Base-by-base conservation (phyloP, 1,140 invertebrate genomes). In the Drosophila biarmipes region DNA sequence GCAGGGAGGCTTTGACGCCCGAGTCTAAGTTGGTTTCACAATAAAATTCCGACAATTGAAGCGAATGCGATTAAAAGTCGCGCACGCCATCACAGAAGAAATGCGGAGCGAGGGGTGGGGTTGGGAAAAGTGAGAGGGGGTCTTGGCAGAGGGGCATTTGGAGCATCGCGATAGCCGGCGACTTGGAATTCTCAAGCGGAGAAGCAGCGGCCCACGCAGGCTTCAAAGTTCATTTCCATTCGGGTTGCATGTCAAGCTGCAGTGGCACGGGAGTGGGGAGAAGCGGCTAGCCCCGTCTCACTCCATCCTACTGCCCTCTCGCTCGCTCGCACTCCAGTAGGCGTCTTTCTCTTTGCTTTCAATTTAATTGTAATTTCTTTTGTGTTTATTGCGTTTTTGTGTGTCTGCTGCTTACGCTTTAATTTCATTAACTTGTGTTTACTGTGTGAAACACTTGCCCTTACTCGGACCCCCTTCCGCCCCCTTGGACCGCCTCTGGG, bases 301-400 rank as follows among this genome's bases (percentile, higher is more conserved):
- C 12, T 61, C 46, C 46, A 11, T 31, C 10, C 27, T n/a, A 49
- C 11, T 11, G 14, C 46, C 46, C n/a, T 31, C 46, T 49, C 46
- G n/a, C 46, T 48, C 17, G 4, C 46, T 31, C 46, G 27, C 46
- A 49, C 46, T n/a, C 34, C 56, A 27, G 10, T 55, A 42, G 10
- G 27, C 34, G 63, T 71, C 67, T 71, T 71, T 71, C 67, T 71
- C 67, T 69, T 46, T 78, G 82, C 79, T 89, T 86, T 86, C 78
- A 86, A 86, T 89, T 86, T 86, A 86, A 86, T 87, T 86, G 82
- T 89, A 86, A 82, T 86, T 86, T 86, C 84, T 86, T 86, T 86
- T 87, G 81, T 86, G 82, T 86, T 86, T 86, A 86, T 86, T 87
- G 82, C 81, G 73, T 78, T 86, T 78, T 48, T 69, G 67, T 69